phyloP scores from a whole-genome alignment of 2,797 vertebrate genomes.

The Schizopygopsis malacanthus region DNA sequence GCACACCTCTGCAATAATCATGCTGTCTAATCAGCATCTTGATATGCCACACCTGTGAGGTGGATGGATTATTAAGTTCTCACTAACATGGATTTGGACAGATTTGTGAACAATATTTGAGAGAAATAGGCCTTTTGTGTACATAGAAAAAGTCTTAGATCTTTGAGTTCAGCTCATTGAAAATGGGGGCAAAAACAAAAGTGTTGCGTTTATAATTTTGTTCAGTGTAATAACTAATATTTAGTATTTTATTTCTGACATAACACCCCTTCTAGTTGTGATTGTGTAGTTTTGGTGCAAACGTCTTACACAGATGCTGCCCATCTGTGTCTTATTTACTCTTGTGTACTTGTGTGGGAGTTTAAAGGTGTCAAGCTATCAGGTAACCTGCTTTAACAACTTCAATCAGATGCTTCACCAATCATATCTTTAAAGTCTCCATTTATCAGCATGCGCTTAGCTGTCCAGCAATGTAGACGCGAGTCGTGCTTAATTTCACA shows the following conservation, averaged over 20 bases:
- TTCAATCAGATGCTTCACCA: slow-evolving; percentile 12
- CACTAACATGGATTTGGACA: too few species aligned
- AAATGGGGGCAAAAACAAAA: too few species aligned
- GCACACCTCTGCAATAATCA: too few species aligned
- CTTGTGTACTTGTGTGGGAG: slow-evolving; percentile 23
- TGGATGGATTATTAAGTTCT: too few species aligned
- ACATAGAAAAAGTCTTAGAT: too few species aligned
- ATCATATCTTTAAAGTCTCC: not conserved
- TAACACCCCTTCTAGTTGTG: not conserved
- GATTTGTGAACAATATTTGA: too few species aligned
- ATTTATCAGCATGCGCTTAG: not conserved
- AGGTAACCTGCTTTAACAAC: not conserved
- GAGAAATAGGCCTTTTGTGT: too few species aligned
- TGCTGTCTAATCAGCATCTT: too few species aligned
- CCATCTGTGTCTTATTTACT: not conserved
- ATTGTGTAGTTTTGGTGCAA: not conserved
- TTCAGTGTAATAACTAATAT: not conserved
- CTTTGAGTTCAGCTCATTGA: too few species aligned
- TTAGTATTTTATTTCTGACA: not conserved
- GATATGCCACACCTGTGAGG: too few species aligned
- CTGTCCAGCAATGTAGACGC: not conserved
- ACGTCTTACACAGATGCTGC: not conserved
- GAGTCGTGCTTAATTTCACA: slow-evolving; percentile 24
- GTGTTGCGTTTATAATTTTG: too few species aligned
- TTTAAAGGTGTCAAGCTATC: slow-evolving; percentile 33